Percentiles rank a stretch among this genome's conserved stretches.
phyloP scores from a whole-genome alignment of 2,113 vertebrate genomes.

The Hylia prasina region DNA sequence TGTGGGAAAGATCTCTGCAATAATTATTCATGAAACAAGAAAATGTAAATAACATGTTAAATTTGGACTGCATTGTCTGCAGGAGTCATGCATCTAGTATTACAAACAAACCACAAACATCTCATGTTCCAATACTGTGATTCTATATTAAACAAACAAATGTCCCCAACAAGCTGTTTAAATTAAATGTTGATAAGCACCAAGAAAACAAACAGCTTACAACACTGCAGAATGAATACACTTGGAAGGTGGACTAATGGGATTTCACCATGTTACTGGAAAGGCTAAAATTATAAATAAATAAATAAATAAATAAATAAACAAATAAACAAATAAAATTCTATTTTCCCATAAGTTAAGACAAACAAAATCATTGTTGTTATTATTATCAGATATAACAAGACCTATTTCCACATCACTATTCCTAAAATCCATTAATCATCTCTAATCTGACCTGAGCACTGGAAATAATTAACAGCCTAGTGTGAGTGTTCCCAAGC shows the following conservation, averaged over 20 bases:
- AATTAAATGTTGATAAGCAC: background rate
- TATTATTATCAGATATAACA: conserved; percentile 10
- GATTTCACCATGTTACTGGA: background rate
- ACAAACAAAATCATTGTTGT: background rate
- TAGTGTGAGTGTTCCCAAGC: background rate
- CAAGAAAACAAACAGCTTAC: background rate
- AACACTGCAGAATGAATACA: background rate
- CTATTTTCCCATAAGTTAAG: background rate
- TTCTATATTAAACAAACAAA: conserved; percentile 1
- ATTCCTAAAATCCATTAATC: conserved; percentile 19
- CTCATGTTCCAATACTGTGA: background rate
- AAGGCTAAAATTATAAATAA: background rate
- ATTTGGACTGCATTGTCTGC: conserved; percentile 24
- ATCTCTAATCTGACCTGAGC: background rate
- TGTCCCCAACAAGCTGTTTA: background rate
- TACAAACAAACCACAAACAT: background rate
- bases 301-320: background rate
- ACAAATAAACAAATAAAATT: background rate
- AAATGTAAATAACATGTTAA: conserved; percentile 32
- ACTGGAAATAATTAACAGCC: background rate
- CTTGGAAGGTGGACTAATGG: background rate
- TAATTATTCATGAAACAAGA: conserved; percentile 32
- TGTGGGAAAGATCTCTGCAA: conserved; percentile 64
- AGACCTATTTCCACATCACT: conserved; percentile 15
- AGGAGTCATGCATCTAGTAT: conserved; percentile 11